Evolutionary conservation across 2,113 vertebrate genomes (phyloP).

Genomic region (Crotalus tigris): DNA sequence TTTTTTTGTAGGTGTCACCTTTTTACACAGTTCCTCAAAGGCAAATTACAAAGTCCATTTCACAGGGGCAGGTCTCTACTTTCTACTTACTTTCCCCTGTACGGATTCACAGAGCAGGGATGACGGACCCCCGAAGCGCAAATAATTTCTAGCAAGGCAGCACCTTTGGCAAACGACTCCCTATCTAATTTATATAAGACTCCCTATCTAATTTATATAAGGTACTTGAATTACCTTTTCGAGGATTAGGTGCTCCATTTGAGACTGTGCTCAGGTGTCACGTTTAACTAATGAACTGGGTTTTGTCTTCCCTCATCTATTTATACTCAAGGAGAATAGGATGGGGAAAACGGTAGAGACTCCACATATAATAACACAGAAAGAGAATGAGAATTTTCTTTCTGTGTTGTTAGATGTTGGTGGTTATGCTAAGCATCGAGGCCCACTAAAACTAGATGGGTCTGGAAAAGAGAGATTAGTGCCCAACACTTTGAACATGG

Average conservation of each 20-base stretch:
- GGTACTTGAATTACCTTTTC: slow-evolving; percentile 83
- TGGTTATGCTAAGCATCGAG: background rate
- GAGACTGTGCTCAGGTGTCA: slow-evolving; percentile 80
- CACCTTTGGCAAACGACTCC: slow-evolving; percentile 36
- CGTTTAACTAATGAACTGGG: slow-evolving; percentile 83
- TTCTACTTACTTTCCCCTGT: slow-evolving; percentile 59
- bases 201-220: slow-evolving; percentile 80
- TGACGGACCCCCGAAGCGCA: slow-evolving; percentile 43
- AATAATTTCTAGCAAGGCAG: slow-evolving; percentile 52
- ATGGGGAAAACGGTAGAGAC: slow-evolving; percentile 33
- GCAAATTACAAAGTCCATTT: slow-evolving; percentile 31
- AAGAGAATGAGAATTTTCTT: background rate
- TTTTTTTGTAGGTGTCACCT: slow-evolving; percentile 52
- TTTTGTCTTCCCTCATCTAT: slow-evolving; percentile 63
- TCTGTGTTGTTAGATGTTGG: too few species aligned
- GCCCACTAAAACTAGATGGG: background rate
- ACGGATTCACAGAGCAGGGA: slow-evolving; percentile 59
- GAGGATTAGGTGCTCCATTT: slow-evolving; percentile 82
- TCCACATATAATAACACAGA: slow-evolving; percentile 38
- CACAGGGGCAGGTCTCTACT: slow-evolving; percentile 30
- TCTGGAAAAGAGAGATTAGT: background rate
- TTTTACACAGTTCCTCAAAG: slow-evolving; percentile 51
- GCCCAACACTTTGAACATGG: background rate
- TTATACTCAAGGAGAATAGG: slow-evolving; percentile 70
- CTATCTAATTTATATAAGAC: slow-evolving; percentile 80